Percentiles rank a stretch among this genome's conserved stretches.
Evolutionary conservation across 2,113 vertebrate species (phyloP).

Genomic region (Phaethornis superciliosus): DNA sequence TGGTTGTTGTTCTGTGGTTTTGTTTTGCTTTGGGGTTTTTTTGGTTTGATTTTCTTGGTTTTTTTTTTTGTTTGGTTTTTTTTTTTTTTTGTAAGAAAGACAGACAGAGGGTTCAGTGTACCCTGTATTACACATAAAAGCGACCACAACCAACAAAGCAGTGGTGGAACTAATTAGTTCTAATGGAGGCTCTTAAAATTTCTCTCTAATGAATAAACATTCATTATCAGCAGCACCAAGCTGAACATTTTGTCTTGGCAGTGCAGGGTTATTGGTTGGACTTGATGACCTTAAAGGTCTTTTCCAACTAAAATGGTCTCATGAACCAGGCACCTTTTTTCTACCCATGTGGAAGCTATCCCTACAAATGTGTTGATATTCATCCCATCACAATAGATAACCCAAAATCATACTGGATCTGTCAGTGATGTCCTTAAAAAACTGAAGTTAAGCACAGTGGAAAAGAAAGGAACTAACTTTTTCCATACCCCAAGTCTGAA

Average conservation of each 20-base stretch:
- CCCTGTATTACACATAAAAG: not conserved
- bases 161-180: not conserved
- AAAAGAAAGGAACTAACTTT: not conserved
- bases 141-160: not conserved
- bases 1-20: too few species aligned
- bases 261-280: too few species aligned
- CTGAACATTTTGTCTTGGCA: not conserved
- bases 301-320: too few species aligned
- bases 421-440: not conserved
- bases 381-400: not conserved
- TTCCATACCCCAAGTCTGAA: not conserved
- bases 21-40: too few species aligned
- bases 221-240: not conserved
- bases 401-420: not conserved
- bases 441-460: not conserved
- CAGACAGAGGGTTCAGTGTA: not conserved
- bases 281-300: too few species aligned
- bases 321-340: not conserved
- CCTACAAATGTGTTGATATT: not conserved
- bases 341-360: not conserved
- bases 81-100: not conserved
- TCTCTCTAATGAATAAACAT: not conserved
- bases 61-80: too few species aligned
- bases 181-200: not conserved
- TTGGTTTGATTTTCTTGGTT: too few species aligned